Evolutionary conservation across 37 sponge, comb jelly and placozoan species (phyloP).

Genomic region (Aphrocallistes beatrix): DNA sequence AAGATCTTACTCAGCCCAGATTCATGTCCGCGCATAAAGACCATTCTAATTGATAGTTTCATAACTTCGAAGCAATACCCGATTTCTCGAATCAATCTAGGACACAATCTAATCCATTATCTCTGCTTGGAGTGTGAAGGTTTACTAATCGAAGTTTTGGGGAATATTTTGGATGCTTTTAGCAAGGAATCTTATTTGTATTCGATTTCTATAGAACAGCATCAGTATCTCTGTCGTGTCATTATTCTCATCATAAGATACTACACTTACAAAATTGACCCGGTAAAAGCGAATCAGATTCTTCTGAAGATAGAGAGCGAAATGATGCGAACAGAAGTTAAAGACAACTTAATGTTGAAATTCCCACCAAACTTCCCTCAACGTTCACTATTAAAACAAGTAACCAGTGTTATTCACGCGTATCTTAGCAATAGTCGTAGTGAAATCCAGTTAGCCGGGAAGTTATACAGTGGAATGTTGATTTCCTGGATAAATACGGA

Average conservation of each 20-base stretch:
- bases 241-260: not conserved
- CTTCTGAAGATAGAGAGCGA: not conserved
- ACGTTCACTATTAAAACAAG: not conserved
- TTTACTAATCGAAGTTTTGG: not conserved
- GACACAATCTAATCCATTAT: not conserved
- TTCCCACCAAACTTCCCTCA: not conserved
- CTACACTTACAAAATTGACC: not conserved
- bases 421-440: not conserved
- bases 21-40: not conserved
- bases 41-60: not conserved
- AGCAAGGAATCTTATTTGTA: not conserved
- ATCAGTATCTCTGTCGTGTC: not conserved
- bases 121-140: not conserved
- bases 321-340: not conserved
- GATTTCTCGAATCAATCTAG: not conserved
- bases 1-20: not conserved
- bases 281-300: not conserved
- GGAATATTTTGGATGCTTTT: not conserved
- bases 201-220: not conserved
- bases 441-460: not conserved
- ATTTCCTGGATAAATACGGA: not conserved
- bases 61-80: not conserved
- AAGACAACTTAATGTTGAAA: not conserved
- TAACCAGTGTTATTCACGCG: not conserved
- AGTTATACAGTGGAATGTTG: not conserved